Percentiles rank a stretch among this genome's conserved stretches.
These are phyloP conservation scores for Zelleria hepariella DNA, from an alignment of 2,888 invertebrate genomes.

Conservation along the genomic window DNA sequence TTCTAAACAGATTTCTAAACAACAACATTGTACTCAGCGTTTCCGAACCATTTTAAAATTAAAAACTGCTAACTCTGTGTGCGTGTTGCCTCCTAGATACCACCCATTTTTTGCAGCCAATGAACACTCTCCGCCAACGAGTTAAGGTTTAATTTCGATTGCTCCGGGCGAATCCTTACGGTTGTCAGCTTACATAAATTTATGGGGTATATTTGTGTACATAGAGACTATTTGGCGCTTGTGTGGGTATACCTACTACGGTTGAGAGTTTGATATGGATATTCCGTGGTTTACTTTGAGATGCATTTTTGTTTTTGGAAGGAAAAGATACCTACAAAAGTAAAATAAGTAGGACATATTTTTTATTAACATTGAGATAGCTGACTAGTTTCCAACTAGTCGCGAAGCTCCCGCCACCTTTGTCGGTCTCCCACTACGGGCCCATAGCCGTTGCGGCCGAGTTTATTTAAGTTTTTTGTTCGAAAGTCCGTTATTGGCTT, in stretches of 20 bases:
- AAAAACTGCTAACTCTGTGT: slow-evolving; percentile 35
- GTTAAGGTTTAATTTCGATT: neutral
- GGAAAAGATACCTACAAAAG: too few relatives aligned
- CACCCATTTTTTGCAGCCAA: neutral
- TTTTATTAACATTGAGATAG: too few relatives aligned
- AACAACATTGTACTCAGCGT: neutral
- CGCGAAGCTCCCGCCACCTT: too few relatives aligned
- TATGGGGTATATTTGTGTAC: neutral
- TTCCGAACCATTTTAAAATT: slow-evolving; percentile 56
- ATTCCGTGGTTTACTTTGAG: neutral
- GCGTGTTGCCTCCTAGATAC: slow-evolving; percentile 3
- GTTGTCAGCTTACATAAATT: neutral
- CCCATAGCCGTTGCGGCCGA: too few relatives aligned
- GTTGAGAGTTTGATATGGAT: neutral
- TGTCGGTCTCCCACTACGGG: too few relatives aligned
- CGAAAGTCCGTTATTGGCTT: too few relatives aligned
- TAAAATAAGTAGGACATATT: too few relatives aligned
- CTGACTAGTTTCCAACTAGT: too few relatives aligned
- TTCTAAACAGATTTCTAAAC: neutral
- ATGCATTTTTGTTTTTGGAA: neutral
- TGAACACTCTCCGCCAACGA: neutral
- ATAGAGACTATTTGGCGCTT: neutral
- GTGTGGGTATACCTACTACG: slow-evolving; percentile 19
- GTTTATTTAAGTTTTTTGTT: too few relatives aligned
- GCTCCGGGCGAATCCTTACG: neutral